Evolutionary conservation across 1,140 invertebrate species (phyloP), one percentile per base, ranked within the genome.

Genomic region (Drosophila malerkotliana): DNA sequence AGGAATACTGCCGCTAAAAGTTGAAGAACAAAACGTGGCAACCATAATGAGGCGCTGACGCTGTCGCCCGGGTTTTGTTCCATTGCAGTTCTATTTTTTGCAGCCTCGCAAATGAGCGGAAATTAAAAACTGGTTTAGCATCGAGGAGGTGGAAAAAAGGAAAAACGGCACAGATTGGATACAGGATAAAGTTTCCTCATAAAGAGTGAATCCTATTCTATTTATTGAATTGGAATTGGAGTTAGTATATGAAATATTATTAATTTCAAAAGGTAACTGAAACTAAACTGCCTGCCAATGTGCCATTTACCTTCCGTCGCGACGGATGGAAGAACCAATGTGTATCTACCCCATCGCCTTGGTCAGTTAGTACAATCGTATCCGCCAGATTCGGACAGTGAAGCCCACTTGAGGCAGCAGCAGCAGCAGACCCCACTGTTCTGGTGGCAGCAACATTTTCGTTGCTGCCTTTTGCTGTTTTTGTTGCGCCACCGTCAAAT

Each of bases 81-180:
- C 10, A 8, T 34, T 3, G 32, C 44, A 37, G 52, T 55, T 68
- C 56, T 51, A 60, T 78, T 83, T 77, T 37, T 78, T 78, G 62
- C 55, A 39, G 61, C 57, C 45, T 60, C 68, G 77, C 82, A 85
- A 85, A 85, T 85, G 78, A 85, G 81, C 81, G 81, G 81, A 85
- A 85, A 85, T 85, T 85, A 85, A 85, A 85, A 87, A 77, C 81
- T 85, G 81, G 87, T 85, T 85, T 85, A 67, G 69, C 59, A 71
- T 66, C 58, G 61, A 57, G 12, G 30, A 15, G 54, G 41, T 18
- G 34, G 34, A 37, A 37, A 55, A 12, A 24, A 21, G 12, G 26
- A n/a, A 9, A 0, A 4, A 18, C 15, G 14, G 14, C 5, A 7
- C 7, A 2, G 28, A 37, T 7, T 12, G 30, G 24, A 32, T 49